Evolutionary conservation across 1,140 invertebrate genomes (phyloP), one percentile per base, ranked within the genome.

Genomic region (Drosophila oshimai): DNA sequence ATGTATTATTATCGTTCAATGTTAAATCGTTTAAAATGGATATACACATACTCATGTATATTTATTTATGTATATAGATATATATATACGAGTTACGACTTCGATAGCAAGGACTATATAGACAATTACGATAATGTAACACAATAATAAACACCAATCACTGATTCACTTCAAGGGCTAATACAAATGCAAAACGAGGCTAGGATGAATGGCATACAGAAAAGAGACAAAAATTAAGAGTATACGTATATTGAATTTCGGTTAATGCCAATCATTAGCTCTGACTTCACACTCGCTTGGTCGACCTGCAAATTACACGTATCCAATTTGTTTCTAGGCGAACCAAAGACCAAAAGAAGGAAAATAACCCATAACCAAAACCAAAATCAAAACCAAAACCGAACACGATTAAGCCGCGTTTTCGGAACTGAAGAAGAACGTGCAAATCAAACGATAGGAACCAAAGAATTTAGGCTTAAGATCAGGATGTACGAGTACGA

Each of bases 61-160:
- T 47, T 51, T 60, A 70, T 74, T 64, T 67, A 74, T 47, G 50
- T 67, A 68, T 71, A 54, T 60, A 50, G 34, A 51, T 49, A 67
- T 68, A 61, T 69, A 69, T 70, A 69, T 80, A 79, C 71, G 65
- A 76, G 51, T 87, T 86, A 86, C 71, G 81, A 86, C 44, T 80
- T 71, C 51, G 80, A 80, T 86, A 84, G 74, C 80, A 86, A 87
- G 53, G 72, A 80, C 81, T 86, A 87, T 86, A 84, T 86, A 84
- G 79, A 84, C 80, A 84, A 84, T 75, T 80, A 86, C 81, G 75
- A 80, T 80, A 87, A 86, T 75, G 55, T 73, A 86, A 87, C 80
- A 86, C 81, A 86, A 86, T 86, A 86, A 87, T 87, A 80, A 86
- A 87, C 80, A 86, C 80, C 80, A 86, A 86, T 87, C 76, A 86